Conservation (phyloP, 1,140 invertebrate genomes). For the Sarcophaga bullata region DNA sequence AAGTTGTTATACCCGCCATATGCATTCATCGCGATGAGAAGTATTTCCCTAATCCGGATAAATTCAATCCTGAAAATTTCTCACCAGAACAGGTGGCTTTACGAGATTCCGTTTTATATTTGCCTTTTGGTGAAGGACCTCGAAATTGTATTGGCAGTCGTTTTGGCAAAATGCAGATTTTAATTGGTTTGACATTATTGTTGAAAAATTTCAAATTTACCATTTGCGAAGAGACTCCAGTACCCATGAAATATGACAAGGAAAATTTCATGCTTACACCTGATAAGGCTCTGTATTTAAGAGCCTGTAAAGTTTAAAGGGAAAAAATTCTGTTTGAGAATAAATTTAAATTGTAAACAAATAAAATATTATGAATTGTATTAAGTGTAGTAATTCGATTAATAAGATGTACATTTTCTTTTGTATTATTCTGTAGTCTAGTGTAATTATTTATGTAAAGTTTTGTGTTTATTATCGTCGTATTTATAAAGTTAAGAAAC, state of each 20-base stretch:
- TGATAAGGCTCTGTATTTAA: conserved; percentile 17
- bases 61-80: conserved; percentile 70
- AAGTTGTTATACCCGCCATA: conserved; percentile 68
- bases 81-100: conserved; percentile 61
- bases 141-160: conserved; percentile 66
- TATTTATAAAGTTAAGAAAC: too few species aligned
- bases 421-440: too few species aligned
- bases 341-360: too few species aligned
- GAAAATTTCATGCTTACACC: conserved; percentile 16
- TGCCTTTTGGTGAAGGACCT: conserved; percentile 70
- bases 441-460: too few species aligned
- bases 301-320: conserved; percentile 9
- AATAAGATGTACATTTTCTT: too few species aligned
- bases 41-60: conserved; percentile 69
- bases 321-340: too few species aligned
- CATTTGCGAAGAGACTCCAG: conserved; percentile 46
- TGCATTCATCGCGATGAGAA: conserved; percentile 69
- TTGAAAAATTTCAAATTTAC: conserved; percentile 55
- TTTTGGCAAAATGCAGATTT: conserved; percentile 63
- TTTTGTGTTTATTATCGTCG: too few species aligned
- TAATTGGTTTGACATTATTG: conserved; percentile 58
- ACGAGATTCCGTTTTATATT: conserved; percentile 65
- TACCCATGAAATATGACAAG: conserved; percentile 39
- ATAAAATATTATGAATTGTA: too few species aligned
- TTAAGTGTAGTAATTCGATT: too few species aligned